Evolutionary conservation across 2,888 invertebrate species (phyloP).

Genomic region (Dioctria rufipes): DNA sequence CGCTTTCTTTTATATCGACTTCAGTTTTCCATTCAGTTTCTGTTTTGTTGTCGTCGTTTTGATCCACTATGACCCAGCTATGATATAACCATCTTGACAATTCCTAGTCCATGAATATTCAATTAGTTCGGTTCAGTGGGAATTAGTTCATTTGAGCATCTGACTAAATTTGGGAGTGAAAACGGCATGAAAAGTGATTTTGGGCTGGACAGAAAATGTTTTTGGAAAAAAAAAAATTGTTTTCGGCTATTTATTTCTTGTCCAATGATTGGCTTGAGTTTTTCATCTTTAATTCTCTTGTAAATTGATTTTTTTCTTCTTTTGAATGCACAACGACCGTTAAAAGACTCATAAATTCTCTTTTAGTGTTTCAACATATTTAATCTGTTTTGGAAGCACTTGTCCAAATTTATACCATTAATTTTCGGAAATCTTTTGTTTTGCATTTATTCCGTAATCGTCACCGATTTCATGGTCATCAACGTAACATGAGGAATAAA

Average conservation of each 20-base stretch:
- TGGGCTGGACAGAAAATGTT: neutral
- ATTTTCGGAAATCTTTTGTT: neutral
- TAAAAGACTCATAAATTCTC: neutral
- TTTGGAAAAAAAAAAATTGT: neutral
- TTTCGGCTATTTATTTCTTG: neutral
- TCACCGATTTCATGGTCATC: neutral
- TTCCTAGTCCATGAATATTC: constrained; percentile 43
- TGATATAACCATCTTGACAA: constrained; percentile 19
- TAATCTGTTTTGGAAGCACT: neutral
- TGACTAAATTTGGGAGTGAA: neutral
- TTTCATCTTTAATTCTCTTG: neutral
- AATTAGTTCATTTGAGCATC: constrained; percentile 28
- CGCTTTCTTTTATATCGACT: constrained; percentile 46
- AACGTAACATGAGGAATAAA: neutral
- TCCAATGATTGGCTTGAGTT: neutral
- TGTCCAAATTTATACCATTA: neutral
- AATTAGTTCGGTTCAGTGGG: neutral
- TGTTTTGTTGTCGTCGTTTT: constrained; percentile 3
- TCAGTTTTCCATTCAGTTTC: neutral
- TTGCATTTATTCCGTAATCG: neutral
- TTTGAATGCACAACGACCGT: neutral
- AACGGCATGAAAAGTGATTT: neutral
- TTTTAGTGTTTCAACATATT: neutral
- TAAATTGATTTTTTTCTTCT: neutral
- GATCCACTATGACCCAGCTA: neutral